These are phyloP conservation scores for Brachyrhaphis roseni DNA, from an alignment of 2,797 vertebrate genomes.

Conservation along the genomic window DNA sequence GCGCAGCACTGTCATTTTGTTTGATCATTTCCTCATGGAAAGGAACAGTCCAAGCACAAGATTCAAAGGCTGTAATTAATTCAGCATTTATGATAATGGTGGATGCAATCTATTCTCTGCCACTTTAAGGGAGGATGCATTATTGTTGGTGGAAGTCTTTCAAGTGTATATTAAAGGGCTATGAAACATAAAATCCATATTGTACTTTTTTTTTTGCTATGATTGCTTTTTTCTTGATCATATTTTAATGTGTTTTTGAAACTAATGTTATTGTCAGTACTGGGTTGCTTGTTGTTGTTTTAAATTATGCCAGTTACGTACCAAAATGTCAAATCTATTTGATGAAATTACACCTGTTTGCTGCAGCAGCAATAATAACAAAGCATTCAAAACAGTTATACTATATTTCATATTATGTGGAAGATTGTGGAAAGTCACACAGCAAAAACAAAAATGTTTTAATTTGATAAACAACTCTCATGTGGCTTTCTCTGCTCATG, in stretches of 20 bases:
- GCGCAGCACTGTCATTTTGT: neutral
- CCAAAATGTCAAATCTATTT: neutral
- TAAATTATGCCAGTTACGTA: neutral
- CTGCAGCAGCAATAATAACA: neutral
- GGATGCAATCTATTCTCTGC: neutral
- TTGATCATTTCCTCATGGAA: neutral
- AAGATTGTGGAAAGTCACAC: neutral
- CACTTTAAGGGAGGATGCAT: neutral
- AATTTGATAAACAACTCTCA: neutral
- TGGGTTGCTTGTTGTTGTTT: neutral
- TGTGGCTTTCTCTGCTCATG: neutral
- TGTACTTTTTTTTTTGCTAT: neutral
- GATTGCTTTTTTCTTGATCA: neutral
- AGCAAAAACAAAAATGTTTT: neutral
- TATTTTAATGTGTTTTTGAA: neutral
- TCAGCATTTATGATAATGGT: neutral
- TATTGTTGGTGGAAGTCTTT: neutral
- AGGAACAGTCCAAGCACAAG: neutral
- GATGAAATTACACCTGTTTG: neutral
- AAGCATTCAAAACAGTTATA: neutral
- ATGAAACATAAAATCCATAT: neutral
- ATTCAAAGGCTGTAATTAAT: neutral
- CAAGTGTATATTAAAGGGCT: too few relatives aligned
- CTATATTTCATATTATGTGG: neutral
- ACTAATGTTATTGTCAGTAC: neutral